Percentiles rank a stretch among this genome's conserved stretches.
Conservation (phyloP, 2,797 vertebrate species). For the Vultur gryphus region DNA sequence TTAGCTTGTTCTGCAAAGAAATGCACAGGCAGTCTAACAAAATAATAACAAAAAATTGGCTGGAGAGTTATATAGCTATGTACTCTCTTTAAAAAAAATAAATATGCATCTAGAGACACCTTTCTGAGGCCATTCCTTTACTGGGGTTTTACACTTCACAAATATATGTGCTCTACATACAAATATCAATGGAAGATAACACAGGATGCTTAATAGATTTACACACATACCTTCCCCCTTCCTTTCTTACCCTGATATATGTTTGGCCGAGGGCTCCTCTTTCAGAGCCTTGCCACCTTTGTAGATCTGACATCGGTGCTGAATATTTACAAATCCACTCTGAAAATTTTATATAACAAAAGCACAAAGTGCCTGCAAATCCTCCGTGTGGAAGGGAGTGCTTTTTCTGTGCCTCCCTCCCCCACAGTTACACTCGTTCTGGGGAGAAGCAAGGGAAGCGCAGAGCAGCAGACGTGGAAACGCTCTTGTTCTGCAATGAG, state of each 20-base stretch:
- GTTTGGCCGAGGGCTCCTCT: background rate
- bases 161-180: background rate
- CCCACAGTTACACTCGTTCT: conserved; percentile 7
- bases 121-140: background rate
- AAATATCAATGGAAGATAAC: background rate
- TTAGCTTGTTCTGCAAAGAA: conserved; percentile 54
- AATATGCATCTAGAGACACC: background rate
- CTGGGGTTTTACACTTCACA: background rate
- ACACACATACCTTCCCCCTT: background rate
- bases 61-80: conserved; percentile 8
- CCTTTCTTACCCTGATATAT: background rate
- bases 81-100: conserved; percentile 5
- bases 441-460: background rate
- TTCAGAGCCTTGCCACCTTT: background rate
- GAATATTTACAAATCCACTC: conserved; percentile 1
- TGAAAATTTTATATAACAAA: conserved; percentile 41
- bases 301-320: background rate
- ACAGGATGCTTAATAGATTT: background rate
- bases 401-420: conserved; percentile 50
- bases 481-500: background rate
- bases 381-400: background rate
- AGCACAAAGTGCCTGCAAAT: background rate
- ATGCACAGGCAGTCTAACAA: conserved; percentile 26
- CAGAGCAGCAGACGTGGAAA: background rate
- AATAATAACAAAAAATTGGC: conserved; percentile 30